Conservation (phyloP, 2,797 vertebrate genomes). For the Syngnathus rostellatus region DNA sequence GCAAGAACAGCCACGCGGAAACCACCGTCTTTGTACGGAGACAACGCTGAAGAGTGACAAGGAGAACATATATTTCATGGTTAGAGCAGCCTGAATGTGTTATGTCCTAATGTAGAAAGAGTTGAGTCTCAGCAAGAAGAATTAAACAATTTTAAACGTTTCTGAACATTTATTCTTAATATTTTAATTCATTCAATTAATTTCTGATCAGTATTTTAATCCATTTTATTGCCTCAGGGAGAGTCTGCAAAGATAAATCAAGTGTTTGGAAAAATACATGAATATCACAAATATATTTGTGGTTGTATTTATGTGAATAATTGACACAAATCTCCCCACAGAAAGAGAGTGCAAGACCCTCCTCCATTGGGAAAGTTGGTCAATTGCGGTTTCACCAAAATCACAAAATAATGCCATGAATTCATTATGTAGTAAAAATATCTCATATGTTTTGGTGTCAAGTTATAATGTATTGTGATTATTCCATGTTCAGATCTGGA, state of each 20-base stretch:
- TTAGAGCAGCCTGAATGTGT: neutral
- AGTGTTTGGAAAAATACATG: neutral
- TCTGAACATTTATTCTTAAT: neutral
- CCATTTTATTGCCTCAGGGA: neutral
- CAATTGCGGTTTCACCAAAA: too few species aligned
- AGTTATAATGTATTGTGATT: too few species aligned
- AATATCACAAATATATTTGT: too few species aligned
- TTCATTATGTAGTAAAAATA: too few species aligned
- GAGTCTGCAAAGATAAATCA: neutral
- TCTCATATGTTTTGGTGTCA: too few species aligned
- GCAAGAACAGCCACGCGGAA: slow-evolving; percentile 83
- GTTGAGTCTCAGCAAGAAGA: neutral
- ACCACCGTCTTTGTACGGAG: slow-evolving; percentile 72
- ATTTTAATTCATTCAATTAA: neutral
- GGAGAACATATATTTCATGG: slow-evolving; percentile 1
- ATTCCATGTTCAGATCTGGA: too few species aligned
- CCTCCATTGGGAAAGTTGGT: too few species aligned
- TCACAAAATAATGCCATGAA: too few species aligned
- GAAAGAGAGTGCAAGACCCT: too few species aligned
- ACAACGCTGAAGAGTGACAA: slow-evolving; percentile 59
- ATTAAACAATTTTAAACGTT: neutral
- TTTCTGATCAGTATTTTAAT: neutral
- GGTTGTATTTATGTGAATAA: too few species aligned
- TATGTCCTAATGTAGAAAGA: too few species aligned
- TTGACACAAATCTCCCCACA: too few species aligned